Evolutionary conservation across 1,140 invertebrate genomes (phyloP).

Genomic region (Phocides pigmalion): DNA sequence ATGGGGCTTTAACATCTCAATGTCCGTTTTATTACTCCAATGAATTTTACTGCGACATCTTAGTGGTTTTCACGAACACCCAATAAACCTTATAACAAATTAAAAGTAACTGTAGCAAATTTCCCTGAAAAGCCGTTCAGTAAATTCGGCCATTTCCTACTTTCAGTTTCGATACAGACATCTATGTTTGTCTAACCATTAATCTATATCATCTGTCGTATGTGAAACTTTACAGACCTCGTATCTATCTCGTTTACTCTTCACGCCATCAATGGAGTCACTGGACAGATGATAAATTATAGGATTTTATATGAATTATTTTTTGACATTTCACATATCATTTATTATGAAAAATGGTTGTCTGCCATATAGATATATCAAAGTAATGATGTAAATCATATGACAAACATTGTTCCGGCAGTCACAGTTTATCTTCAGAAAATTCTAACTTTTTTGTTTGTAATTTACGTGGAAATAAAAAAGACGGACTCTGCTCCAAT

Average conservation of each 20-base stretch:
- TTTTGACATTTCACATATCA: neutral
- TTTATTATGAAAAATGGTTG: conserved; percentile 8
- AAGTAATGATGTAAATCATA: too few relatives aligned
- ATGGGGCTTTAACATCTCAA: conserved; percentile 5
- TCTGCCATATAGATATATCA: too few relatives aligned
- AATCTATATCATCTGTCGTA: conserved; percentile 27
- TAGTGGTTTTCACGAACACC: conserved; percentile 10
- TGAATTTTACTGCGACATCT: conserved; percentile 24
- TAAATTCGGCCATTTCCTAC: conserved; percentile 33
- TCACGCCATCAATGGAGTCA: neutral
- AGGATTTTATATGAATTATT: conserved; percentile 8
- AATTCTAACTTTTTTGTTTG: too few relatives aligned
- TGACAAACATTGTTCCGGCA: too few relatives aligned
- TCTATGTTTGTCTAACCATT: conserved; percentile 9
- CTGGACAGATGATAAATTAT: conserved; percentile 19
- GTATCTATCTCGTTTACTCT: conserved; percentile 4
- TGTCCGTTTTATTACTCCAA: conserved; percentile 19
- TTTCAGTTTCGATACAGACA: conserved; percentile 21
- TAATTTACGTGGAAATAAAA: too few relatives aligned
- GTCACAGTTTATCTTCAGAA: too few relatives aligned
- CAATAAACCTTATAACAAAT: conserved; percentile 25
- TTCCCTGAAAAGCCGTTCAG: conserved; percentile 19
- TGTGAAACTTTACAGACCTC: conserved; percentile 21
- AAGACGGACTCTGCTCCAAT: too few relatives aligned
- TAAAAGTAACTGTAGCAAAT: conserved; percentile 1